A percentile compares a stretch with the other conserved stretches of the same genome.
These are phyloP conservation scores for Leptinotarsa lineolata DNA, from an alignment of 1,140 invertebrate genomes.

Conservation along the genomic window DNA sequence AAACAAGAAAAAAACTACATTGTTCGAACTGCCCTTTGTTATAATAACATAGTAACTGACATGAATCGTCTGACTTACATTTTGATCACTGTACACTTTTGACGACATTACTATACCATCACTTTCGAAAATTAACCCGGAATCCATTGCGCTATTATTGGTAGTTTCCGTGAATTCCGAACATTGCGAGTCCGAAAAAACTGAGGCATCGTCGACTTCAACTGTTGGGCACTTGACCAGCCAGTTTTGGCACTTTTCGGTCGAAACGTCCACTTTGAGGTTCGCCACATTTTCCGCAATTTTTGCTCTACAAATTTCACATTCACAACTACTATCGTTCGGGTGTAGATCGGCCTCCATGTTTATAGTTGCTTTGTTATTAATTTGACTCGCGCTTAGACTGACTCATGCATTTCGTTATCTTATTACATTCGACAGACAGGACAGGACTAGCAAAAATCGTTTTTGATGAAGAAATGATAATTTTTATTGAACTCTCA, in stretches of 20 bases:
- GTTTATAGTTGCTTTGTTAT: background rate
- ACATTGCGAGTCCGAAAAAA: slow-evolving; percentile 15
- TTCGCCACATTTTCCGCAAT: background rate
- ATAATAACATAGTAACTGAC: too few species aligned
- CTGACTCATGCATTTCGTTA: background rate
- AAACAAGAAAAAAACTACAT: too few species aligned
- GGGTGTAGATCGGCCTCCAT: background rate
- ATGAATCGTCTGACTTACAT: background rate
- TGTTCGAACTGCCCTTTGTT: too few species aligned
- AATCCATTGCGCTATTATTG: slow-evolving; percentile 28
- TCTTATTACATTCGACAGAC: background rate
- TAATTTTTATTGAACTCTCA: too few species aligned
- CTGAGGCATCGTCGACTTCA: slow-evolving; percentile 17
- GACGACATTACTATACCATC: background rate
- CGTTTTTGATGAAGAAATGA: too few species aligned
- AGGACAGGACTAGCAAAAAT: background rate
- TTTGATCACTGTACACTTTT: background rate
- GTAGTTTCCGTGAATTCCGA: slow-evolving; percentile 14
- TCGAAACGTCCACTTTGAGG: slow-evolving; percentile 8
- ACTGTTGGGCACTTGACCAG: slow-evolving; percentile 26
- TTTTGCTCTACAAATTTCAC: background rate
- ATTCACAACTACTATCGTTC: background rate
- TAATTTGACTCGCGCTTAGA: background rate
- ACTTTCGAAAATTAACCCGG: slow-evolving; percentile 24
- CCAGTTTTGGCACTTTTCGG: slow-evolving; percentile 35